Evolutionary conservation across 2,113 vertebrate genomes (phyloP).

Genomic region (Rattus rattus): DNA sequence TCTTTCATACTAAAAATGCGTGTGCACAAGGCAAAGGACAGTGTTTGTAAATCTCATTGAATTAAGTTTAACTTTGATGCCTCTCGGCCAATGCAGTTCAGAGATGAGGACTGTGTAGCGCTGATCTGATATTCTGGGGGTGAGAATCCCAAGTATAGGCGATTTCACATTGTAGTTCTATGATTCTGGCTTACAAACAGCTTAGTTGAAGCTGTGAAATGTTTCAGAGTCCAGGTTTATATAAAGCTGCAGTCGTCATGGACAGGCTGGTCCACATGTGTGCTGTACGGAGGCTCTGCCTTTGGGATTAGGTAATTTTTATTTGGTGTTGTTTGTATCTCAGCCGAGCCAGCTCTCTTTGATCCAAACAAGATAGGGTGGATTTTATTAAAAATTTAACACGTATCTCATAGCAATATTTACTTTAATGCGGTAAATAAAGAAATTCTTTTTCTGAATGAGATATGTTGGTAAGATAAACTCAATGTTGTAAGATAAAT

Average conservation of each 20-base stretch:
- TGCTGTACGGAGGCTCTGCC: not conserved
- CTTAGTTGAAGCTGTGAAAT: constrained; percentile 37
- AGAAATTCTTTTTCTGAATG: constrained; percentile 80
- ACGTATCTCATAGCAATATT: constrained; percentile 79
- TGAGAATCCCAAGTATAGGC: not conserved
- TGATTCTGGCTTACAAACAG: constrained; percentile 53
- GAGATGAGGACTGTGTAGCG: not conserved
- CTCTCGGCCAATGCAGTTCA: not conserved
- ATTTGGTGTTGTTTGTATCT: constrained; percentile 74
- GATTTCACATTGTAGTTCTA: constrained; percentile 31
- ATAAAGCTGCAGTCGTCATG: constrained; percentile 10
- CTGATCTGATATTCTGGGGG: not conserved
- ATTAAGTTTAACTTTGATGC: constrained; percentile 49
- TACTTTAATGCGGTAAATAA: constrained; percentile 82
- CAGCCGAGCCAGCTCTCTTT: constrained; percentile 65
- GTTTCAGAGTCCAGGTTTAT: not conserved
- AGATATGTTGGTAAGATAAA: constrained; percentile 82
- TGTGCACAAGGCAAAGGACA: constrained; percentile 30
- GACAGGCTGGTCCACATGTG: not conserved
- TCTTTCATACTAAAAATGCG: constrained; percentile 33
- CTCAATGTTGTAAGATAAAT: constrained; percentile 79
- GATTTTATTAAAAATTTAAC: constrained; percentile 84
- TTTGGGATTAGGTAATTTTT: constrained; percentile 69
- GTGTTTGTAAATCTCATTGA: constrained; percentile 57
- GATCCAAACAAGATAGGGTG: constrained; percentile 76